Percentiles rank a stretch among this genome's conserved stretches.
Conservation (phyloP, 2,888 invertebrate species). For the Achlya flavicornis region DNA sequence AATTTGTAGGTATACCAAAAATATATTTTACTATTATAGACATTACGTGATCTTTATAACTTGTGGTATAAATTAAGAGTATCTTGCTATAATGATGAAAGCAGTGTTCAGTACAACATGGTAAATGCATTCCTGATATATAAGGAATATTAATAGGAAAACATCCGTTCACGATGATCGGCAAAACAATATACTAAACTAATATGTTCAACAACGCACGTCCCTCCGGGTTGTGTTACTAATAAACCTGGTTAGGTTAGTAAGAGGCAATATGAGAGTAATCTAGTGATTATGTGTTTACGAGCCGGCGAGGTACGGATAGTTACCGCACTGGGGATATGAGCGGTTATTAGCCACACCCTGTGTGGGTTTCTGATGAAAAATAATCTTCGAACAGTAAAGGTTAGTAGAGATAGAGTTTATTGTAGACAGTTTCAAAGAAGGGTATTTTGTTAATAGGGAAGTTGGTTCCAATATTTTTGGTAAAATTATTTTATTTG, state of each 20-base stretch:
- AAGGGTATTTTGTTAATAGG: too few relatives aligned
- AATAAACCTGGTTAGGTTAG: background rate
- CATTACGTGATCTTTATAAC: too few relatives aligned
- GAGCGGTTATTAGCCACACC: conserved; percentile 23
- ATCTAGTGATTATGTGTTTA: conserved; percentile 29
- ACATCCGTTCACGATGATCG: background rate
- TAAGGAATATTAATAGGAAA: background rate
- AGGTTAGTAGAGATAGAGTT: background rate
- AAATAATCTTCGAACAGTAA: background rate
- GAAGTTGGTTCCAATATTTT: too few relatives aligned
- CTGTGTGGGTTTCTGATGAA: conserved; percentile 15
- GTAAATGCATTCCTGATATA: background rate
- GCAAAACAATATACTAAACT: background rate
- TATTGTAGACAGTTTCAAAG: too few relatives aligned
- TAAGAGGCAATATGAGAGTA: conserved; percentile 2
- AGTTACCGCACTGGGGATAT: conserved; percentile 21
- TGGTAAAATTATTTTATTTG: too few relatives aligned
- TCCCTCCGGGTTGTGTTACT: background rate
- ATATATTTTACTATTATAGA: too few relatives aligned
- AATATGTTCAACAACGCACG: background rate
- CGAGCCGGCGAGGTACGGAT: conserved; percentile 16
- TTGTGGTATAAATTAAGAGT: too few relatives aligned
- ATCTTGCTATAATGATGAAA: background rate
- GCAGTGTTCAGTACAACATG: background rate
- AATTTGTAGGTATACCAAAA: too few relatives aligned